phyloP scores from a whole-genome alignment of 2,797 vertebrate genomes.

The Anabas testudineus region DNA sequence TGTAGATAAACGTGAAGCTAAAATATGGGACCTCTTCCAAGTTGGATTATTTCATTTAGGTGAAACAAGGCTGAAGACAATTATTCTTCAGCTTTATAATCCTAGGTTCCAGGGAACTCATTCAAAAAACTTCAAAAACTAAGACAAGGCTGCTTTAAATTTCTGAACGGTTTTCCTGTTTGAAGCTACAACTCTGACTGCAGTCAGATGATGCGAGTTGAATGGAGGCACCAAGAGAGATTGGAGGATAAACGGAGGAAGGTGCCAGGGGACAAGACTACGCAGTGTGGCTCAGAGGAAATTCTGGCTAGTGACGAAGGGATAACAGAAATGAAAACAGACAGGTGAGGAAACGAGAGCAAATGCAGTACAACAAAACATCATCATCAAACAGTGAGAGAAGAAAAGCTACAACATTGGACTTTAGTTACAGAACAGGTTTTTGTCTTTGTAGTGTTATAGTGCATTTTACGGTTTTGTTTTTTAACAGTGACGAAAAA shows the following conservation, averaged over 20 bases:
- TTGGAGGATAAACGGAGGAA: constrained; percentile 43
- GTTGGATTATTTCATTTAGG: background rate
- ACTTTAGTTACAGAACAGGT: constrained; percentile 4
- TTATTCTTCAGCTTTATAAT: constrained; percentile 2
- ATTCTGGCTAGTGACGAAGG: constrained; percentile 25
- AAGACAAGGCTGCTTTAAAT: background rate
- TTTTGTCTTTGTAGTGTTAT: background rate
- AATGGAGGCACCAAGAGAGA: constrained; percentile 25
- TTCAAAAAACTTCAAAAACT: constrained; percentile 10
- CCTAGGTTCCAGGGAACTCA: background rate
- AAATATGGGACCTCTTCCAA: background rate
- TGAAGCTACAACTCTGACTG: constrained; percentile 45
- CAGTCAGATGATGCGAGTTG: constrained; percentile 19
- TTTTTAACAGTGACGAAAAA: background rate
- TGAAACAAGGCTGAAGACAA: background rate
- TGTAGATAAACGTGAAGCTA: background rate
- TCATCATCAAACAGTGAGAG: constrained; percentile 40
- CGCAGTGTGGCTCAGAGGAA: constrained; percentile 33
- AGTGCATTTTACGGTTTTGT: background rate
- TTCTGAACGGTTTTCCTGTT: constrained; percentile 25
- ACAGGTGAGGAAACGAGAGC: constrained; percentile 42
- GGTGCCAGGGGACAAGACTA: constrained; percentile 42
- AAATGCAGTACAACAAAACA: constrained; percentile 39
- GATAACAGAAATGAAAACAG: constrained; percentile 54
- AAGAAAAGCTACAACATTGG: constrained; percentile 24